Base-by-base conservation (phyloP, 92 coral and sea anemone genomes). In the Phenganax subtilis region DNA sequence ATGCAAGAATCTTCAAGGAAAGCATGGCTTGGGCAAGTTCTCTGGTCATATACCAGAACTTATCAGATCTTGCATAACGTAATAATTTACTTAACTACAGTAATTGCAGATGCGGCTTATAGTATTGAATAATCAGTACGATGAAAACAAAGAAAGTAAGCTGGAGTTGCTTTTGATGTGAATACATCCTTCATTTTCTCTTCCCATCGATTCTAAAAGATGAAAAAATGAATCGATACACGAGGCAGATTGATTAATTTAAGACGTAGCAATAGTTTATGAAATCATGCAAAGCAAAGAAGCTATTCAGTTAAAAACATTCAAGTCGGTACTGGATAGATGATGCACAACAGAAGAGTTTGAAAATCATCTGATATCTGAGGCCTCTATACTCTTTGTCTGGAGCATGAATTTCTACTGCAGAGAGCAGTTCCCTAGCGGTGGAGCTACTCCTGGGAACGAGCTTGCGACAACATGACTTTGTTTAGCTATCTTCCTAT, bases 131-230 rank as follows among this genome's bases (percentile, higher is more conserved):
- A 51, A 51, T 75, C 31, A 55, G 44, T 55, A 65, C 57, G 53
- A 29, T 30, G 80, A 75, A 55, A 75, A 75, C 59, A 75, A 51
- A n/a, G 80, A 56, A 11, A 55, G 6, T 63, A 75, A 75, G 16
- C 63, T 75, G 8, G 80, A 75, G 63, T 75, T 75, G 31, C 80
- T 75, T 75, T 65, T 75, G 52, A 75, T 75, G 63, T 75, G 80
- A 54, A 75, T 75, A 44, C 80, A 75, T 44, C 80, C 80, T 54
- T 75, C 80, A 29, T 73, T 73, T 56, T 75, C 80, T 12, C 64
- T 65, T 55, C 80, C 63, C 9, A 16, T 14, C 28, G 80, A 55
- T 75, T 75, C 80, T 75, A 17, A 0, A 25, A 57, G 73, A 37
- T 7, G 47, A 68, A 68, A 28, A 30, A 61, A 12, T 10, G 7